These are phyloP conservation scores for Acanthopleura granulata DNA, from an alignment of 2,888 invertebrate species.

Conservation along the genomic window DNA sequence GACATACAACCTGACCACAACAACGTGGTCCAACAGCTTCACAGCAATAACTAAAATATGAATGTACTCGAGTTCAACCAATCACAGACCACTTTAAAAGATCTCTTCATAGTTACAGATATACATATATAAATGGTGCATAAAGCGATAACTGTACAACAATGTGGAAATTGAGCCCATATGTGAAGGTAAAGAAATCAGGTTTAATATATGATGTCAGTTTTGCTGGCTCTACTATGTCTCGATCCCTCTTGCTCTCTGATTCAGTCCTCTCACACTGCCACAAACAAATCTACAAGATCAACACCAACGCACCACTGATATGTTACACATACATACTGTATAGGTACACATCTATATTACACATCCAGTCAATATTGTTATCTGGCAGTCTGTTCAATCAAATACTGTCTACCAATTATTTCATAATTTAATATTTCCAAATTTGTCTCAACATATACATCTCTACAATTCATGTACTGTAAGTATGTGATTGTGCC, in stretches of 20 bases:
- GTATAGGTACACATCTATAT: neutral
- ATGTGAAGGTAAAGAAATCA: too few species aligned
- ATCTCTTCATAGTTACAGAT: constrained; percentile 7
- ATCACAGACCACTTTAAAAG: constrained; percentile 17
- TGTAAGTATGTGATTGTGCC: too few species aligned
- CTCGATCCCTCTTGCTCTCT: too few species aligned
- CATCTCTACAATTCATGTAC: too few species aligned
- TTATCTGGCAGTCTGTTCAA: neutral
- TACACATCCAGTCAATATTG: neutral
- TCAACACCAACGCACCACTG: neutral
- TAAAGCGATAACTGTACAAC: constrained; percentile 17
- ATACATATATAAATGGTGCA: constrained; percentile 16
- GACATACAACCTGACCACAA: too few species aligned
- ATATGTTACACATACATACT: constrained; percentile 9
- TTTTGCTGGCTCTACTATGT: too few species aligned
- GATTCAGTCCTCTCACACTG: neutral
- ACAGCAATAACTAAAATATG: constrained; percentile 1
- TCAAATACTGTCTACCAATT: constrained; percentile 5
- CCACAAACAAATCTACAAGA: neutral
- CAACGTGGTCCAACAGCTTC: too few species aligned
- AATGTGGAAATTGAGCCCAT: constrained; percentile 13
- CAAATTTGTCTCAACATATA: too few species aligned
- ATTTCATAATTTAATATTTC: too few species aligned
- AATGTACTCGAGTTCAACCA: constrained; percentile 11
- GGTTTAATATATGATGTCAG: too few species aligned